A percentile compares a stretch with the other conserved stretches of the same genome.
Evolutionary conservation across 2,113 vertebrate genomes (phyloP).

Genomic region (crab-eating macaque (Macaca fascicularis)): T2T-MFA8v1.1 NC_088386.1:118571001-118571500

Average conservation of each 20-base stretch:
- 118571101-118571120: background rate
- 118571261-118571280: background rate
- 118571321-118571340: background rate
- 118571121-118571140: background rate
- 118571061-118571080: background rate
- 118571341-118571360: background rate
- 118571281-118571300: background rate
- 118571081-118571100: background rate
- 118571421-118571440: background rate
- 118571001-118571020: background rate
- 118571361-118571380: conserved; percentile 32
- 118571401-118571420: background rate
- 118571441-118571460: background rate
- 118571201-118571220: background rate
- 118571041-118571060: background rate
- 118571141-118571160: background rate
- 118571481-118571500: background rate
- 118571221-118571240: background rate
- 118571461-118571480: background rate
- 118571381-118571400: background rate
- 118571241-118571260: background rate
- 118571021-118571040: background rate
- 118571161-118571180: background rate
- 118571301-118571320: background rate
- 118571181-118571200: background rate